phyloP scores from a whole-genome alignment of 2,888 invertebrate species.

The Candidula unifasciata region DNA sequence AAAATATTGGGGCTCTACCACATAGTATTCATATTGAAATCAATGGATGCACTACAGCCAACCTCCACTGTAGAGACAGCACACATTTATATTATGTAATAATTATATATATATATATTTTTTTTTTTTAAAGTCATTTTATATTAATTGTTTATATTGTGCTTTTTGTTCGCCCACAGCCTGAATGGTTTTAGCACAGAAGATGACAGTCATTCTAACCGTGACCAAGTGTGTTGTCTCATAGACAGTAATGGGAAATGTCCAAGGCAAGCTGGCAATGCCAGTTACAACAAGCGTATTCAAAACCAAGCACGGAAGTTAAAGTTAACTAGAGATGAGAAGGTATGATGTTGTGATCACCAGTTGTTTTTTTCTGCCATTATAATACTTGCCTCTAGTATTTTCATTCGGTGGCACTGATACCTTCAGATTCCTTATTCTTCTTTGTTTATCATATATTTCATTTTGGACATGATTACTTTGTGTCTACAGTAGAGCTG shows the following conservation, averaged over 20 bases:
- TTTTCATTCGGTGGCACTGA: too few species aligned
- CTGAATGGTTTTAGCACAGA: constrained; percentile 70
- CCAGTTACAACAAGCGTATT: constrained; percentile 96
- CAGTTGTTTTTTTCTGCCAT: not conserved
- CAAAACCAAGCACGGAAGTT: constrained; percentile 94
- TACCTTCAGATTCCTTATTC: too few species aligned
- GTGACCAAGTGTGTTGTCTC: constrained; percentile 85
- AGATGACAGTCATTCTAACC: constrained; percentile 69
- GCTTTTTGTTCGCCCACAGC: constrained; percentile 28
- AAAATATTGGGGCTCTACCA: too few species aligned
- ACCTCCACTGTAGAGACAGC: too few species aligned
- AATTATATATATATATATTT: not conserved
- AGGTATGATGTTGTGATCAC: constrained; percentile 80
- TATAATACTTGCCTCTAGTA: not conserved
- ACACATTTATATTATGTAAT: not conserved
- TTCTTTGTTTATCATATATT: too few species aligned
- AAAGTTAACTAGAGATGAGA: constrained; percentile 90
- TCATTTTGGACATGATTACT: too few species aligned
- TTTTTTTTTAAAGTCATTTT: not conserved
- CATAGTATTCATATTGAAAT: too few species aligned
- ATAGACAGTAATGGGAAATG: constrained; percentile 90
- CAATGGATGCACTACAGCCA: too few species aligned
- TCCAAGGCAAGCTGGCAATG: constrained; percentile 92
- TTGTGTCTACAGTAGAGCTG: too few species aligned
- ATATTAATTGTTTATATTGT: not conserved